These are phyloP conservation scores for Pecten maximus DNA, from an alignment of 2,888 invertebrate genomes.

Conservation along the genomic window DNA sequence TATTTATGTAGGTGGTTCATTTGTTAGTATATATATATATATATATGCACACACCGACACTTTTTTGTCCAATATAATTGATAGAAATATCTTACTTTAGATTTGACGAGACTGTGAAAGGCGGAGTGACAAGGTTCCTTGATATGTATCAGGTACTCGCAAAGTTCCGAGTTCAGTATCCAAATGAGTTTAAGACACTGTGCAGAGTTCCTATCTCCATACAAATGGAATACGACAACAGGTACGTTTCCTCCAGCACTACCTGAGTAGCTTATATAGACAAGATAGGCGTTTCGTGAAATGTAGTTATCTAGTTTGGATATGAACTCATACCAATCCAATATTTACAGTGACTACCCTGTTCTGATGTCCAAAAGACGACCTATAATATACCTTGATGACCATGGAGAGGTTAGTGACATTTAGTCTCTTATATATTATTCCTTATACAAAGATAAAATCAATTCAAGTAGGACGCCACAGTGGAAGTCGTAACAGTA, in stretches of 20 bases:
- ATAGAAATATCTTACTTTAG: background rate
- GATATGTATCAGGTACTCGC: background rate
- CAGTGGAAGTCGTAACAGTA: no score
- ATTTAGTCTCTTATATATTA: no score
- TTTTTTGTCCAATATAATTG: background rate
- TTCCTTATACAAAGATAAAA: no score
- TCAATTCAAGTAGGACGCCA: no score
- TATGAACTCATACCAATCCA: background rate
- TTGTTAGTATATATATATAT: no score
- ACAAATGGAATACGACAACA: background rate
- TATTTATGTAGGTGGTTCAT: no score
- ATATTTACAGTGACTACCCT: slow-evolving; percentile 27
- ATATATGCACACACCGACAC: no score
- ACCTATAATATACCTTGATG: background rate
- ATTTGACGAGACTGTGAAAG: slow-evolving; percentile 8
- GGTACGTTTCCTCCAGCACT: no score
- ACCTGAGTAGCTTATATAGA: background rate
- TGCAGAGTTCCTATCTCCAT: background rate
- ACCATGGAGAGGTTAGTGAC: background rate
- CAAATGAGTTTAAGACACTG: background rate
- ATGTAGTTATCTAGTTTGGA: background rate
- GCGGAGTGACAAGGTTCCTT: background rate
- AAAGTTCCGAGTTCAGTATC: background rate
- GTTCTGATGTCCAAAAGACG: background rate
- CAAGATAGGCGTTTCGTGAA: background rate